A percentile compares a stretch with the other conserved stretches of the same genome.
Conservation (phyloP, 2,888 invertebrate species). For the Erebia epiphron region DNA sequence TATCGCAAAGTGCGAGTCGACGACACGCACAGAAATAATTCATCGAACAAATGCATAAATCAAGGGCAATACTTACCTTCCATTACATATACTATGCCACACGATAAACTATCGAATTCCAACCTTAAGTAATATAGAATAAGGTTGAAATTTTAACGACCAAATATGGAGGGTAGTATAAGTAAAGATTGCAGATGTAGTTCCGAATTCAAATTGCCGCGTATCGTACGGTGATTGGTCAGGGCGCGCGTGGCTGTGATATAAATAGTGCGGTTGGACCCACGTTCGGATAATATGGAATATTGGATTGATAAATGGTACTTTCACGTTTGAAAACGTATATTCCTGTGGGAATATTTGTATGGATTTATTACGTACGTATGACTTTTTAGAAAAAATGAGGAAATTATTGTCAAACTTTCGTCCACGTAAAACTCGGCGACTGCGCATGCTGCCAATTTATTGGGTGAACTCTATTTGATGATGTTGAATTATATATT, state of each 20-base stretch:
- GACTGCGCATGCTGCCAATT: too few relatives aligned
- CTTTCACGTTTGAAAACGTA: constrained; percentile 35
- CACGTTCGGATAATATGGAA: constrained; percentile 65
- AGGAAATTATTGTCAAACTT: too few relatives aligned
- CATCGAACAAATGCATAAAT: constrained; percentile 80
- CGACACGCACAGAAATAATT: constrained; percentile 72
- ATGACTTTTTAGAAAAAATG: too few relatives aligned
- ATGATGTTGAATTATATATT: too few relatives aligned
- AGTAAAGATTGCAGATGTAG: constrained; percentile 57
- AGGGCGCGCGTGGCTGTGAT: constrained; percentile 74
- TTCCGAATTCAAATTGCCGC: constrained; percentile 78
- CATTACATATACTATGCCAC: constrained; percentile 32
- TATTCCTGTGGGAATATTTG: constrained; percentile 12
- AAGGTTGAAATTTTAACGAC: constrained; percentile 28
- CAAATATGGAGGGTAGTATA: constrained; percentile 41
- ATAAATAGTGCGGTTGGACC: constrained; percentile 77
- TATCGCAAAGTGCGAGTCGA: constrained; percentile 64
- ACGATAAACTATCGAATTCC: constrained; percentile 19
- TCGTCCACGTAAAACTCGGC: too few relatives aligned
- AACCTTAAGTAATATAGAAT: constrained; percentile 33
- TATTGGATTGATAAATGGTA: constrained; percentile 56
- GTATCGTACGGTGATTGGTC: constrained; percentile 78
- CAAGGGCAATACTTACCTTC: constrained; percentile 67
- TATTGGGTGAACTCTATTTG: too few relatives aligned
- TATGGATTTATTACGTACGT: background rate